Conservation (phyloP, 2,888 invertebrate species). For the Himalopsyche anomala region DNA sequence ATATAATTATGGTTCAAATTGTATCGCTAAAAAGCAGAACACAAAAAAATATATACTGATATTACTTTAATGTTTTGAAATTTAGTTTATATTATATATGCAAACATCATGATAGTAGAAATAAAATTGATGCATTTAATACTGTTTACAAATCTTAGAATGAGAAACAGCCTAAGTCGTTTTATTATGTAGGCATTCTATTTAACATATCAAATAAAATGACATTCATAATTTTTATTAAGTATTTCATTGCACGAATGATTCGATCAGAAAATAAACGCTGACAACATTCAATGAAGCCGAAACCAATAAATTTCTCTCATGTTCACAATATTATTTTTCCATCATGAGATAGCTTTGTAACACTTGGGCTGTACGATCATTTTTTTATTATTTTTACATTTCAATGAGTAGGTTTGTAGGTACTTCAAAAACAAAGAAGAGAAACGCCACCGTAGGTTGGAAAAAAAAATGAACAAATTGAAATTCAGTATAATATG, state of each 20-base stretch:
- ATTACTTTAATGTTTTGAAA: too few species aligned
- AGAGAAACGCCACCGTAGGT: neutral
- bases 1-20: too few species aligned
- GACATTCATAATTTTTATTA: too few species aligned
- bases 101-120: too few species aligned
- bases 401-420: conserved; percentile 53
- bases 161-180: too few species aligned
- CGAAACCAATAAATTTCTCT: conserved; percentile 17
- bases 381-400: conserved; percentile 46
- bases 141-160: too few species aligned
- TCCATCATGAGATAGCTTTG: conserved; percentile 24
- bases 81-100: too few species aligned
- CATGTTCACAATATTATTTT: neutral
- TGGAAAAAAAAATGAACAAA: conserved; percentile 51
- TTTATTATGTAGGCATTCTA: too few species aligned
- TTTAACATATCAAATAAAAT: too few species aligned
- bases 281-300: neutral
- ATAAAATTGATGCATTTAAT: too few species aligned
- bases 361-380: conserved; percentile 48
- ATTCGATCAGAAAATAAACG: neutral
- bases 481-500: conserved; percentile 55
- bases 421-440: conserved; percentile 49
- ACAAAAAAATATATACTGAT: too few species aligned
- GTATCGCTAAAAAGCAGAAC: too few species aligned
- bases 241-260: neutral